Evolutionary conservation across 1,140 invertebrate genomes (phyloP), one percentile per base, ranked within the genome.

Genomic region (Drosophila obscura): DNA sequence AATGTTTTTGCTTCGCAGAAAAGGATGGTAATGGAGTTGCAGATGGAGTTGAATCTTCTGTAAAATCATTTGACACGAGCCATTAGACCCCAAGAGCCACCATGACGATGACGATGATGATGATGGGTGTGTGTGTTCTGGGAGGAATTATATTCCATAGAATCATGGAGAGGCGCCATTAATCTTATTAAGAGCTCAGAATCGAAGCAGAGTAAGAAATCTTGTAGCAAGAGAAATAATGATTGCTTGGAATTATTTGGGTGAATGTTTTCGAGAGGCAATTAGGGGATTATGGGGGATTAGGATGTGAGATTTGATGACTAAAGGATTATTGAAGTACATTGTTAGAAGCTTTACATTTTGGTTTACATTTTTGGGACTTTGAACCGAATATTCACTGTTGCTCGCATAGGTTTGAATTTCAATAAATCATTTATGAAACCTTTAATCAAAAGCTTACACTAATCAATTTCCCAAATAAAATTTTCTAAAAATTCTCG

Each of bases 31-130:
- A 60, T 31, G 56, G 51, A 39, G 46, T 28, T 35, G 11, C 35
- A 13, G 9, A 5, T 53, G 16, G 6, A 16, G 51, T 35, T 46
- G 15, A 43, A 16, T 26, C 26, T 51, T 51, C 44, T 51, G 41
- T 68, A 46, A 41, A 72, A 72, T 62, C 49, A 63, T 55, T 39
- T 68, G 81, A 85, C 80, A 84, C 81, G 81, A 84, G 80, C 81
- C 79, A 87, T 84, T 84, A 82, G 58, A 75, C 50, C 59, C 15
- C 69, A 64, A 43, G 51, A 51, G 19, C 45, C 63, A 31, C 43
- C 11, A 22, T 45, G 15, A 45, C 28, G 22, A 57, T 45, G 55
- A 73, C n/a, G 69, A 62, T 41, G 64, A 71, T 71, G 49, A 52
- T 49, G 66, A 68, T 49, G 66, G 39, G 35, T 65, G 16, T 35